These are phyloP conservation scores for Acanthococcus lagerstroemiae DNA, from an alignment of 2,888 invertebrate genomes.

Conservation along the genomic window DNA sequence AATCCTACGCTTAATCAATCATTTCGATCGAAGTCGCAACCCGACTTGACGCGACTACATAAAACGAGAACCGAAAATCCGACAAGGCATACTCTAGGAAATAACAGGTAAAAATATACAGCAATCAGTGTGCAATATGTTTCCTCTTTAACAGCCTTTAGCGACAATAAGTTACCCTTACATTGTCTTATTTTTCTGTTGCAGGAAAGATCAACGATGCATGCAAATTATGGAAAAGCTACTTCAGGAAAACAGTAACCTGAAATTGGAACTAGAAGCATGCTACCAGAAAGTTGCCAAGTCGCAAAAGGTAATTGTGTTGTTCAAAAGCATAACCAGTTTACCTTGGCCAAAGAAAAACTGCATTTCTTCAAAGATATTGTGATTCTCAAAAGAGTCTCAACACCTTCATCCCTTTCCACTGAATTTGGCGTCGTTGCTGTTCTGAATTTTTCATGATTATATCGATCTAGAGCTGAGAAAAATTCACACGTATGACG, in stretches of 20 bases:
- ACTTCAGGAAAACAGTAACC: slow-evolving; percentile 70
- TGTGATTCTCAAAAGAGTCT: no score
- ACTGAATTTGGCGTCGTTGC: no score
- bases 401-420: slow-evolving; percentile 11
- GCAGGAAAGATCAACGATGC: slow-evolving; percentile 38
- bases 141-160: no score
- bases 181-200: no score
- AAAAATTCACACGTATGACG: no score
- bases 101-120: slow-evolving; percentile 33
- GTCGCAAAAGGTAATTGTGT: slow-evolving; percentile 71
- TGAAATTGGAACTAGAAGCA: slow-evolving; percentile 71
- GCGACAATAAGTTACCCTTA: no score
- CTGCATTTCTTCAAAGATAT: no score
- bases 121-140: no score
- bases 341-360: no score
- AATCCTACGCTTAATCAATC: slow-evolving; percentile 40
- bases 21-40: slow-evolving; percentile 53
- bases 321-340: no score
- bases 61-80: slow-evolving; percentile 16
- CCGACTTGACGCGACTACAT: slow-evolving; percentile 49
- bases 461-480: no score
- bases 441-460: no score
- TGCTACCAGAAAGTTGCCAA: slow-evolving; percentile 74
- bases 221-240: slow-evolving; percentile 70
- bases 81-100: slow-evolving; percentile 32